Percentiles rank a stretch among this genome's conserved stretches.
Evolutionary conservation across 2,113 vertebrate species (phyloP).

Genomic region (Pelecanus crispus): DNA sequence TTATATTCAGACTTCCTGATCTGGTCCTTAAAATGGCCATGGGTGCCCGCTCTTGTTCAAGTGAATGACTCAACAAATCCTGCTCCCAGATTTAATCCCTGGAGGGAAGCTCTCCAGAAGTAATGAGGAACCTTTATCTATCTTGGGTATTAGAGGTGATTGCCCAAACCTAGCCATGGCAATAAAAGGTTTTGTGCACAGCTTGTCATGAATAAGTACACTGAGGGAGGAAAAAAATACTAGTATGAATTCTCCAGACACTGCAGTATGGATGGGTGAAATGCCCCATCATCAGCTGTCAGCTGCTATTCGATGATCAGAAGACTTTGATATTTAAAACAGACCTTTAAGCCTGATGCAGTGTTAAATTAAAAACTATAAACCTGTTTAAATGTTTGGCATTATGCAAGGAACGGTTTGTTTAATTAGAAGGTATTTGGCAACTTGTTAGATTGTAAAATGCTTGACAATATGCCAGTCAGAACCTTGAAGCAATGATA

Average conservation of each 20-base stretch:
- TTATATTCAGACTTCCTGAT: neutral
- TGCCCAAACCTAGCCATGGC: neutral
- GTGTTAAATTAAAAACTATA: conserved; percentile 5
- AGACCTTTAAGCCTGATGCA: conserved; percentile 33
- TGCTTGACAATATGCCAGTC: conserved; percentile 47
- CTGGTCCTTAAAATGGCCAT: neutral
- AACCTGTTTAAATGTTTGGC: conserved; percentile 38
- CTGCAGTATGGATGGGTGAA: neutral
- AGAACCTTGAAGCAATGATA: neutral
- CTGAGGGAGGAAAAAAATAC: neutral
- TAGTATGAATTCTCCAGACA: neutral
- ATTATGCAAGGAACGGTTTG: neutral
- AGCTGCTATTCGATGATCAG: conserved; percentile 17
- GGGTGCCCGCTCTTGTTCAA: neutral
- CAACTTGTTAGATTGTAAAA: conserved; percentile 20
- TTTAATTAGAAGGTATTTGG: conserved; percentile 58
- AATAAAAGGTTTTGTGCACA: neutral
- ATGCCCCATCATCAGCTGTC: neutral
- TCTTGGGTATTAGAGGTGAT: neutral
- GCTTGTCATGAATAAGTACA: neutral
- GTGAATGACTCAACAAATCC: neutral
- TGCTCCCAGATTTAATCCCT: neutral
- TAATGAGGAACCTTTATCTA: neutral
- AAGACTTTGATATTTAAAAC: conserved; percentile 30
- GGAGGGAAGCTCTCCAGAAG: neutral